phyloP scores from a whole-genome alignment of 30 jellyfish, hydroid and myxozoan species.

The Aurelia sp. region DNA sequence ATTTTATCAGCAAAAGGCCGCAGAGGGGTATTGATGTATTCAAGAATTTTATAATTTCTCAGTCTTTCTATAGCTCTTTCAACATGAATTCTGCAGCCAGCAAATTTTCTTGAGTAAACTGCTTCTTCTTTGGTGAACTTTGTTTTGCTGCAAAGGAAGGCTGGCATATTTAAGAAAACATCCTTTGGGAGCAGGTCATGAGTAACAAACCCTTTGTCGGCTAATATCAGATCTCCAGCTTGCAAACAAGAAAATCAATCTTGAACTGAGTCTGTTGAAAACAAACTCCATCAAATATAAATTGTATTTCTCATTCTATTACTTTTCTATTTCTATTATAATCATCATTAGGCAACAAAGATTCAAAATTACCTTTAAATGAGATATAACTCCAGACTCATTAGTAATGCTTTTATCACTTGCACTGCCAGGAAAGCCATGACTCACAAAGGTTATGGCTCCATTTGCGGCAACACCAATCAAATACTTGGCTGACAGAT shows the following conservation, averaged over 20 bases:
- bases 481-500: slow-evolving; percentile 27
- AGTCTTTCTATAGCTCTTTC: slow-evolving; percentile 25
- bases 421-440: slow-evolving; percentile 58
- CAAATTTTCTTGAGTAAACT: slow-evolving; percentile 27
- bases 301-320: no score
- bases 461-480: slow-evolving; percentile 61
- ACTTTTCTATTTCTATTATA: no score
- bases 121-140: slow-evolving; percentile 16
- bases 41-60: slow-evolving; percentile 16
- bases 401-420: slow-evolving; percentile 34
- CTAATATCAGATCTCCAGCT: slow-evolving; percentile 40
- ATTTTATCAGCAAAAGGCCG: slow-evolving; percentile 34
- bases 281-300: no score
- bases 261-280: no score
- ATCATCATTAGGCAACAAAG: not conserved
- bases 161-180: slow-evolving; percentile 18
- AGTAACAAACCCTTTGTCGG: slow-evolving; percentile 8
- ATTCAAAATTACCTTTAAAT: slow-evolving; percentile 18
- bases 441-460: slow-evolving; percentile 33
- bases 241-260: not conserved
- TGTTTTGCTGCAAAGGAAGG: slow-evolving; percentile 1
- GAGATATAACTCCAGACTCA: slow-evolving; percentile 23
- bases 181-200: slow-evolving; percentile 23
- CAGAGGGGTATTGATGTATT: slow-evolving; percentile 14
- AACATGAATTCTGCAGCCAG: slow-evolving; percentile 35